phyloP scores from a whole-genome alignment of 2,888 invertebrate genomes.

The Entomobrya proxima region DNA sequence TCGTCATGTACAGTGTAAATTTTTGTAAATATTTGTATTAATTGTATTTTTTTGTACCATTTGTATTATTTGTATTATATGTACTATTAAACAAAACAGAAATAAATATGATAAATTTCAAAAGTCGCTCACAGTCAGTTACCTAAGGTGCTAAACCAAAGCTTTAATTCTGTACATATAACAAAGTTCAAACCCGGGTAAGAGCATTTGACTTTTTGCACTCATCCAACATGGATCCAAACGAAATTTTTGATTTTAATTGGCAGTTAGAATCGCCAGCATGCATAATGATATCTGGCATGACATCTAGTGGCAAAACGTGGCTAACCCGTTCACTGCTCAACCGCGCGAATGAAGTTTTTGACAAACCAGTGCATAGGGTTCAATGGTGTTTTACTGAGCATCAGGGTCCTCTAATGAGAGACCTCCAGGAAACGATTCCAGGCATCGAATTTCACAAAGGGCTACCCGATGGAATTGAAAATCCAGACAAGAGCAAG shows the following conservation, averaged over 20 bases:
- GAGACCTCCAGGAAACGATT: not conserved
- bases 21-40: not conserved
- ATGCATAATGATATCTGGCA: constrained; percentile 37
- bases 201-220: constrained; percentile 14
- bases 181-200: not conserved
- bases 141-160: not conserved
- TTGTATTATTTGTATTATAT: too few relatives aligned
- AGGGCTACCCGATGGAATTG: constrained; percentile 41
- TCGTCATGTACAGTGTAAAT: too few relatives aligned
- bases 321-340: not conserved
- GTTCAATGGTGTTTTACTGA: constrained; percentile 41
- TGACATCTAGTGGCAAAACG: constrained; percentile 12
- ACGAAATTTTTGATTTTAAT: not conserved
- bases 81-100: too few relatives aligned
- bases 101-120: not conserved
- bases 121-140: not conserved
- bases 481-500: constrained; percentile 24
- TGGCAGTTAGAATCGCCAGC: constrained; percentile 21
- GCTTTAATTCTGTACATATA: not conserved
- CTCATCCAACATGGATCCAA: constrained; percentile 19
- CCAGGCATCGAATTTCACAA: constrained; percentile 41
- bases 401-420: not conserved
- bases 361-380: constrained; percentile 18
- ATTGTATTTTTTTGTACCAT: not conserved
- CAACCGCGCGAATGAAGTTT: constrained; percentile 17